A percentile compares a stretch with the other conserved stretches of the same genome.
These are phyloP conservation scores for Columba guinea DNA, from an alignment of 2,797 vertebrate genomes.

Conservation along the genomic window DNA sequence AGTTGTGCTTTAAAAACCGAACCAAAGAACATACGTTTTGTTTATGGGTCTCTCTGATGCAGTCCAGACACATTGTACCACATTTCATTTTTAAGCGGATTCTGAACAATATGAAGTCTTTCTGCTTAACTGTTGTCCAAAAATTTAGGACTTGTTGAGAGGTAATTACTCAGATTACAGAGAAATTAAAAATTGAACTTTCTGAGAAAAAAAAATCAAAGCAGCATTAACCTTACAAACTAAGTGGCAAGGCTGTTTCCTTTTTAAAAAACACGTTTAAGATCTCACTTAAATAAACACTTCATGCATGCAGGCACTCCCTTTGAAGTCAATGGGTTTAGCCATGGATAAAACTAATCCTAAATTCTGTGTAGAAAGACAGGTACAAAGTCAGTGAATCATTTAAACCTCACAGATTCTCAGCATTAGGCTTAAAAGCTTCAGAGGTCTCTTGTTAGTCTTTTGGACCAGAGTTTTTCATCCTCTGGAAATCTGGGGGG, in stretches of 20 bases:
- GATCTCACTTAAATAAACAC: conserved; percentile 35
- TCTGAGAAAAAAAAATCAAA: conserved; percentile 9
- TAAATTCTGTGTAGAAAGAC: conserved; percentile 37
- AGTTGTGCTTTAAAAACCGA: background rate
- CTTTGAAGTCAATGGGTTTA: conserved; percentile 62
- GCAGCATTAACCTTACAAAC: background rate
- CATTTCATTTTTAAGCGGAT: background rate
- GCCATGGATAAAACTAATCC: conserved; percentile 50
- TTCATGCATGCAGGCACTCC: background rate
- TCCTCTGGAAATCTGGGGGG: background rate
- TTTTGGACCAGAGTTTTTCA: background rate
- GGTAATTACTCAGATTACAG: background rate
- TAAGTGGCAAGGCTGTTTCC: background rate
- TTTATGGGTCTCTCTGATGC: background rate
- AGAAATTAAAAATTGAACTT: conserved; percentile 4
- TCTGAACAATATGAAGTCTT: background rate
- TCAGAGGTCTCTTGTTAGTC: conserved; percentile 2
- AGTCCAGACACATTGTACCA: background rate
- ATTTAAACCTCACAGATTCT: background rate
- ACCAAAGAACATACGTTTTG: background rate
- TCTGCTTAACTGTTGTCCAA: background rate
- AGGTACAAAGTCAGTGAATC: conserved; percentile 35
- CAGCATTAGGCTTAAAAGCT: conserved; percentile 11
- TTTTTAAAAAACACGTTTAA: background rate
- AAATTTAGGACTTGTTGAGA: background rate